phyloP scores from a whole-genome alignment of 2,797 vertebrate genomes.

The Mus caroli region DNA sequence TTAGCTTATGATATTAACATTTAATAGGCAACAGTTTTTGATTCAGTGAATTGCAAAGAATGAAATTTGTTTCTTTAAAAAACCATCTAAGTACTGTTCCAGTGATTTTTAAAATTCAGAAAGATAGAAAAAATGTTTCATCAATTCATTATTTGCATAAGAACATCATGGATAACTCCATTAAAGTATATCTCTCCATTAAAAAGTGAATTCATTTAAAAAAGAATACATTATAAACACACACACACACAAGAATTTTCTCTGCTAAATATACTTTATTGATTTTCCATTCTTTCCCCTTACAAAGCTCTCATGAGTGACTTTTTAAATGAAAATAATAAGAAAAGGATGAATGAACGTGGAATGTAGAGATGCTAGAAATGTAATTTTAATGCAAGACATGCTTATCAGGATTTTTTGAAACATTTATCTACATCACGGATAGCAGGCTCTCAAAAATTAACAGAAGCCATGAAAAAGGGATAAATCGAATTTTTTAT shows the following conservation, averaged over 20 bases:
- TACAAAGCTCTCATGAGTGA: conserved; percentile 26
- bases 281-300: conserved; percentile 34
- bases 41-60: conserved; percentile 45
- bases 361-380: not conserved
- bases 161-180: not conserved
- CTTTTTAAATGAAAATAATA: not conserved
- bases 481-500: not conserved
- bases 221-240: no score
- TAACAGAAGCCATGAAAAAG: not conserved
- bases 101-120: conserved; percentile 11
- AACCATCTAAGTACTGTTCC: not conserved
- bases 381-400: conserved; percentile 13
- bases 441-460: not conserved
- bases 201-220: conserved; percentile 42
- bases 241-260: not conserved
- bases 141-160: conserved; percentile 24
- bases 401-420: not conserved
- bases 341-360: not conserved
- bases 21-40: conserved; percentile 29
- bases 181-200: conserved; percentile 35
- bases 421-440: not conserved
- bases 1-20: not conserved
- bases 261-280: conserved; percentile 54
- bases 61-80: conserved; percentile 32
- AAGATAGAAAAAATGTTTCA: conserved; percentile 36